Evolutionary conservation across 2,888 invertebrate genomes (phyloP).

Genomic region (Ernsta delagoae): DNA sequence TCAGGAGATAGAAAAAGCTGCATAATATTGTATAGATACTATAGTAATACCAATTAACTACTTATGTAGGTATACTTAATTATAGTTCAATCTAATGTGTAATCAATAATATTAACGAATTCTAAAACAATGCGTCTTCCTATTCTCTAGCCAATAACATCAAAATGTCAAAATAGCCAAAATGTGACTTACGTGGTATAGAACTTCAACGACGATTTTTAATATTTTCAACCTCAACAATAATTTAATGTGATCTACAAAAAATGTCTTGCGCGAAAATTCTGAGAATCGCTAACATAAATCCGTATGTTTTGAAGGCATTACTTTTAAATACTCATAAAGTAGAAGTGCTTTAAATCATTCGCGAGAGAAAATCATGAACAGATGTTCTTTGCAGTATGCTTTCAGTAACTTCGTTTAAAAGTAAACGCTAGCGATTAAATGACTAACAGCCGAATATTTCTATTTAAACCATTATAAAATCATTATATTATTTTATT

Average conservation of each 20-base stretch:
- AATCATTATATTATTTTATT: background rate
- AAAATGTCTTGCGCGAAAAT: constrained; percentile 15
- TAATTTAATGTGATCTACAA: constrained; percentile 9
- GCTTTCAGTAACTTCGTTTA: constrained; percentile 1
- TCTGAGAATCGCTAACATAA: constrained; percentile 20
- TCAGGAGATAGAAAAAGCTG: no score
- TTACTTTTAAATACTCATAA: constrained; percentile 31
- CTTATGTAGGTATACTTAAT: no score
- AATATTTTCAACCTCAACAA: no score
- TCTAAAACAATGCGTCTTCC: no score
- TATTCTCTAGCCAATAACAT: no score
- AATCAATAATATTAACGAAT: no score
- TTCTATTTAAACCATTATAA: background rate
- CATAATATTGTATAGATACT: no score
- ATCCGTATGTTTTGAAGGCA: constrained; percentile 31
- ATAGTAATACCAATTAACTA: no score
- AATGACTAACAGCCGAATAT: background rate
- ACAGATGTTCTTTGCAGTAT: constrained; percentile 22
- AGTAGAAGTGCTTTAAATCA: constrained; percentile 20
- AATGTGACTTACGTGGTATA: no score
- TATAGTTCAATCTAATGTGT: no score
- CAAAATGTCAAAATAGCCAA: no score
- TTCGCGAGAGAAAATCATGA: constrained; percentile 16
- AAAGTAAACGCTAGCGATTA: background rate
- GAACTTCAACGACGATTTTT: no score